Evolutionary conservation across 2,113 vertebrate genomes (phyloP).

Genomic region (Galbula dea): DNA sequence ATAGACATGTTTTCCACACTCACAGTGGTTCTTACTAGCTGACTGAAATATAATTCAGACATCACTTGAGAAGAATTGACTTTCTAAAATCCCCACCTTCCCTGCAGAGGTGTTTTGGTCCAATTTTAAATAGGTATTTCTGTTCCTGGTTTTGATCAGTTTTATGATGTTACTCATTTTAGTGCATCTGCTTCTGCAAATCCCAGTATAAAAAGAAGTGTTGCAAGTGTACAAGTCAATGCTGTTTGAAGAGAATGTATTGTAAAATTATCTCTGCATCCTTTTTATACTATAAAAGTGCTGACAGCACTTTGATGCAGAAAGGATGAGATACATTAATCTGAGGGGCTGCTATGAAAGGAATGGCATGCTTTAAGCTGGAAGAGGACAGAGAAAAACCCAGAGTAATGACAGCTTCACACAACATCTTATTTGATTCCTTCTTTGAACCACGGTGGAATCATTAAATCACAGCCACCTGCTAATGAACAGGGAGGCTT

Average conservation of each 20-base stretch:
- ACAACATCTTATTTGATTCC: conserved; percentile 10
- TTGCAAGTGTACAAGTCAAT: conserved; percentile 19
- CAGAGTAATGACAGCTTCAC: not conserved
- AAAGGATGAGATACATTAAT: conserved; percentile 36
- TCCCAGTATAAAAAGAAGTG: not conserved
- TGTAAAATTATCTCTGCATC: conserved; percentile 28
- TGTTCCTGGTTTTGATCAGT: not conserved
- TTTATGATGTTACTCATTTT: not conserved
- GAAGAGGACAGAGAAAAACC: not conserved
- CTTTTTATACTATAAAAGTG: not conserved
- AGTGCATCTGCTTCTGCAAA: conserved; percentile 4
- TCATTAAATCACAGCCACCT: not conserved
- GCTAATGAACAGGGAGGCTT: conserved; percentile 36
- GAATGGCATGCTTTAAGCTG: not conserved
- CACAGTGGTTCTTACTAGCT: not conserved
- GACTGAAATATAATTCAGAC: not conserved
- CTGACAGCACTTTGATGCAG: conserved; percentile 33
- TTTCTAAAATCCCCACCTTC: not conserved
- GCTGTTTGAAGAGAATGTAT: conserved; percentile 23
- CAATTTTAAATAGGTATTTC: not conserved
- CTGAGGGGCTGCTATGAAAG: conserved; percentile 32
- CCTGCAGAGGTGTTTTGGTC: not conserved
- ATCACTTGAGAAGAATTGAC: not conserved
- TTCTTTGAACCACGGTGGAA: not conserved
- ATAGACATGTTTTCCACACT: not conserved